Conservation (phyloP, 2,113 vertebrate species). For the Donacobius atricapilla region DNA sequence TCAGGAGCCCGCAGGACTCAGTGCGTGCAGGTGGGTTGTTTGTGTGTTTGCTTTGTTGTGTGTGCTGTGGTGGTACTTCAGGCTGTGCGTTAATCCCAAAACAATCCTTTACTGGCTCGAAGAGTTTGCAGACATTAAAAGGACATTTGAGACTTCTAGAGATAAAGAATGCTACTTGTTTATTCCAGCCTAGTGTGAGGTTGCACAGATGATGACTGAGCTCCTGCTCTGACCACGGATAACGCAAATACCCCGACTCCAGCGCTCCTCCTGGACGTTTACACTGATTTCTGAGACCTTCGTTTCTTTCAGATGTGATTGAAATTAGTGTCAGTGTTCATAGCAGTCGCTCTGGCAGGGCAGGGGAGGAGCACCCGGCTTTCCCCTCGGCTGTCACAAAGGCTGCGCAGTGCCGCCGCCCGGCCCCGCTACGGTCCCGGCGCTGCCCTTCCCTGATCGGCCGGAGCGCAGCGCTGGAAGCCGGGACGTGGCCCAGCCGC, state of each 20-base stretch:
- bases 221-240: not conserved
- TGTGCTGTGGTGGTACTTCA: not conserved
- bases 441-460: not conserved
- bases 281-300: not conserved
- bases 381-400: fast-evolving
- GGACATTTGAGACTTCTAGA: not conserved
- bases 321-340: not conserved
- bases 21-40: fast-evolving
- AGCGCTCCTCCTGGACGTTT: not conserved
- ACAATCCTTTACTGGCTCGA: not conserved
- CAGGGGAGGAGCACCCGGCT: not conserved
- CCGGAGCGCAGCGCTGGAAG: fast-evolving
- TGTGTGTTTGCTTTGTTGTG: not conserved
- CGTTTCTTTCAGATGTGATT: not conserved
- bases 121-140: not conserved
- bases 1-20: not conserved
- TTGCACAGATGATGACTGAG: not conserved
- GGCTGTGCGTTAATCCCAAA: not conserved
- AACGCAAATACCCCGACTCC: not conserved
- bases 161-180: not conserved
- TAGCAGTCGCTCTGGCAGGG: not conserved
- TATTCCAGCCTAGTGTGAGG: not conserved
- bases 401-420: fast-evolving
- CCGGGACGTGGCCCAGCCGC: too few species aligned
- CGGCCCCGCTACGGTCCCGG: too few species aligned